phyloP scores from a whole-genome alignment of 2,888 invertebrate genomes.

The Melieria omissa region DNA sequence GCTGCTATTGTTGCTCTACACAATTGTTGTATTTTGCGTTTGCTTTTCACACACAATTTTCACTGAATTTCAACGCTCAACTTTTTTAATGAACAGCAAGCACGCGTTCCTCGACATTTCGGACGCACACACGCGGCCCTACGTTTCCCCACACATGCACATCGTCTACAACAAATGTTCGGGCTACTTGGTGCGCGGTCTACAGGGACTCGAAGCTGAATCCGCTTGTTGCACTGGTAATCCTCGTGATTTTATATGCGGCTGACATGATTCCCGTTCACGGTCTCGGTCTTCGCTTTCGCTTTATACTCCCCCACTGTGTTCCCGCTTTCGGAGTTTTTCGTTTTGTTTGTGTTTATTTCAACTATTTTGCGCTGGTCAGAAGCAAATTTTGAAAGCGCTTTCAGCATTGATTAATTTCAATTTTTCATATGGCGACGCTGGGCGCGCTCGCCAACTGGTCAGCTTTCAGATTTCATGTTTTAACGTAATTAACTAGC shows the following conservation, averaged over 20 bases:
- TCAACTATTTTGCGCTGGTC: neutral
- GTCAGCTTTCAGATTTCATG: conserved; percentile 26
- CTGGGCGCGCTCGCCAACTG: neutral
- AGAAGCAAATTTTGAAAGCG: neutral
- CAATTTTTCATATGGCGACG: conserved; percentile 1
- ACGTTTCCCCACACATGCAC: conserved; percentile 34
- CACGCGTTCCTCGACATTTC: conserved; percentile 14
- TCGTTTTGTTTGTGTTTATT: neutral
- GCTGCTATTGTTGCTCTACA: neutral
- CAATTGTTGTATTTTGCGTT: conserved; percentile 6
- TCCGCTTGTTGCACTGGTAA: conserved; percentile 44
- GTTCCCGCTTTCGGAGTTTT: neutral
- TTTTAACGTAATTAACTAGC: conserved; percentile 52
- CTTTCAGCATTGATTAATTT: conserved; percentile 56
- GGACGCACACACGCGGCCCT: conserved; percentile 11
- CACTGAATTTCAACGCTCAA: conserved; percentile 4
- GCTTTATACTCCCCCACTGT: too few species aligned
- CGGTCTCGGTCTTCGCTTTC: neutral
- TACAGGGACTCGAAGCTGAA: neutral
- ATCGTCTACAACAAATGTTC: conserved; percentile 7
- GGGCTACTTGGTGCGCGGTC: conserved; percentile 3
- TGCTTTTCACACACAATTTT: conserved; percentile 25
- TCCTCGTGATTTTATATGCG: conserved; percentile 29
- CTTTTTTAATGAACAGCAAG: conserved; percentile 33
- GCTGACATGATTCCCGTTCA: conserved; percentile 20